Percentiles rank a stretch among this genome's conserved stretches.
These are phyloP conservation scores for Aphodius sticticus DNA, from an alignment of 2,888 invertebrate species.

Conservation along the genomic window DNA sequence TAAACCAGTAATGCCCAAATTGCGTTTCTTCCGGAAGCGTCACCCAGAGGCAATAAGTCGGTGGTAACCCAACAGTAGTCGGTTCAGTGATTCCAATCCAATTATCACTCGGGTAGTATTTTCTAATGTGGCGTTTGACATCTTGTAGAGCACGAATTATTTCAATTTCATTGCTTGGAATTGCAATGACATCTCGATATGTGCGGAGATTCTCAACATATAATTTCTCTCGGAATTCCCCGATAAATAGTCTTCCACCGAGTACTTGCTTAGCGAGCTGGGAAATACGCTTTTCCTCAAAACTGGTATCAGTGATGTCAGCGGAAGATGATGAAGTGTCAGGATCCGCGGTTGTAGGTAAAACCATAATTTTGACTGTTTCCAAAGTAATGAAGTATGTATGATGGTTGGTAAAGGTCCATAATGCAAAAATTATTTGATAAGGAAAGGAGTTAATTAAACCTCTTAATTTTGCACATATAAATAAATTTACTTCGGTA, in stretches of 20 bases:
- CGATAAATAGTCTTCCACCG: slow-evolving; percentile 69
- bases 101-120: slow-evolving; percentile 56
- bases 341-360: slow-evolving; percentile 18
- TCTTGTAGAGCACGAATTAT: slow-evolving; percentile 65
- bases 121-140: slow-evolving; percentile 60
- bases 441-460: too few species aligned
- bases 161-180: slow-evolving; percentile 67
- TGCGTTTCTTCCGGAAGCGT: slow-evolving; percentile 65
- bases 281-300: slow-evolving; percentile 43
- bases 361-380: slow-evolving; percentile 24
- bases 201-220: slow-evolving; percentile 60
- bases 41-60: slow-evolving; percentile 68
- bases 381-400: not conserved
- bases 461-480: too few species aligned
- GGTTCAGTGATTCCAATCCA: slow-evolving; percentile 64
- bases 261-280: slow-evolving; percentile 60
- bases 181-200: slow-evolving; percentile 69
- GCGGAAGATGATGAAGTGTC: slow-evolving; percentile 28
- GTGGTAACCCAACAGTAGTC: slow-evolving; percentile 49
- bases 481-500: too few species aligned
- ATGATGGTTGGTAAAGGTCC: too few species aligned
- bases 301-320: slow-evolving; percentile 30
- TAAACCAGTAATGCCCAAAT: slow-evolving; percentile 75
- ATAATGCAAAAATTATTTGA: too few species aligned
- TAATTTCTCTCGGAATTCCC: slow-evolving; percentile 70